phyloP scores from a whole-genome alignment of 2,113 vertebrate genomes.

The Pardalotus punctatus region DNA sequence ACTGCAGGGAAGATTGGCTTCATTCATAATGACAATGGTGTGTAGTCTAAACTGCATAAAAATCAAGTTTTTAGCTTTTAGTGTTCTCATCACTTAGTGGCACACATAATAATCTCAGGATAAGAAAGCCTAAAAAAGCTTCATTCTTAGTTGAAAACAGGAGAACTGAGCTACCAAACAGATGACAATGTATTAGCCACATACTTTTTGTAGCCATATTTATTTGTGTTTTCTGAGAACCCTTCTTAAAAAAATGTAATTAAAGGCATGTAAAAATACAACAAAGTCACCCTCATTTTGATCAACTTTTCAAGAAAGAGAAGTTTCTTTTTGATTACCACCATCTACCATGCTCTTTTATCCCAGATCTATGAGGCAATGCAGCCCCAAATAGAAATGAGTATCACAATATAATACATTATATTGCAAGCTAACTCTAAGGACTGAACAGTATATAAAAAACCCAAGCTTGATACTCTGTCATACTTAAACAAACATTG shows the following conservation, averaged over 20 bases:
- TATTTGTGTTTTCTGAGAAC: background rate
- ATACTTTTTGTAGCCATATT: background rate
- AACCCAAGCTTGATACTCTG: background rate
- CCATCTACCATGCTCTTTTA: background rate
- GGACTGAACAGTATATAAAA: background rate
- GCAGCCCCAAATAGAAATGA: background rate
- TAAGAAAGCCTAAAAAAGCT: background rate
- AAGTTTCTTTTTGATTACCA: background rate
- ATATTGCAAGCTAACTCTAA: background rate
- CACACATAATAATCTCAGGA: background rate
- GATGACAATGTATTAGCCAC: background rate
- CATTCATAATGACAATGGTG: fast-evolving
- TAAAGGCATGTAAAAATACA: background rate
- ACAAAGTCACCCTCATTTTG: background rate
- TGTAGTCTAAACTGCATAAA: background rate
- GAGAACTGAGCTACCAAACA: background rate
- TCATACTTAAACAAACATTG: background rate
- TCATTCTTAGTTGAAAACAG: background rate
- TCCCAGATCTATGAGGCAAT: background rate
- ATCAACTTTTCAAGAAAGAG: background rate
- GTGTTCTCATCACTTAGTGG: background rate
- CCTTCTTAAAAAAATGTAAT: background rate
- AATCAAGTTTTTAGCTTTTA: background rate
- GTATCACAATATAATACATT: background rate
- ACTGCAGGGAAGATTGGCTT: background rate